phyloP scores from a whole-genome alignment of 1,140 invertebrate genomes.

The Prorops nasuta region DNA sequence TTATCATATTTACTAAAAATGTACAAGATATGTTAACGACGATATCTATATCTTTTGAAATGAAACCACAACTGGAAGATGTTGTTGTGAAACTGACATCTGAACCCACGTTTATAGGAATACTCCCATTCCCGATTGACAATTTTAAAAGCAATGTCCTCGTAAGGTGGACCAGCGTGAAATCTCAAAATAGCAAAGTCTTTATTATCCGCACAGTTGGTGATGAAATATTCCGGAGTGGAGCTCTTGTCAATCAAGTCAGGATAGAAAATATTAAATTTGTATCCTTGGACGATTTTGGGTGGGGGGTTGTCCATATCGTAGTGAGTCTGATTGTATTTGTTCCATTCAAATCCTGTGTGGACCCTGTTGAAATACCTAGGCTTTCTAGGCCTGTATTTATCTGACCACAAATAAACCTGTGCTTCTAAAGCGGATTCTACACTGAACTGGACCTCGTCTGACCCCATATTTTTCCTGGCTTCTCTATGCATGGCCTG shows the following conservation, averaged over 20 bases:
- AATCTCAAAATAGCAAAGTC: slow-evolving; percentile 96
- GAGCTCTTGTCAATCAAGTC: slow-evolving; percentile 95
- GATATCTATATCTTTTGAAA: slow-evolving; percentile 95
- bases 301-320: slow-evolving; percentile 99
- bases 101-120: slow-evolving; percentile 96
- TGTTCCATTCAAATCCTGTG: slow-evolving; percentile 99
- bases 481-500: slow-evolving; percentile 74
- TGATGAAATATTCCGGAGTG: slow-evolving; percentile 92
- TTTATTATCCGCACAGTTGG: slow-evolving; percentile 85
- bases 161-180: slow-evolving; percentile 96
- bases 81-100: slow-evolving; percentile 99
- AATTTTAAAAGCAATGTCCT: slow-evolving; percentile 99
- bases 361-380: slow-evolving; percentile 96
- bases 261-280: slow-evolving; percentile 99
- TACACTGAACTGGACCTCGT: slow-evolving; percentile 91
- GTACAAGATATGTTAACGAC: slow-evolving; percentile 66
- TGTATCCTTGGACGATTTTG: slow-evolving; percentile 99
- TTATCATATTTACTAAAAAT: too few relatives aligned
- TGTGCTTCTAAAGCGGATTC: slow-evolving; percentile 84
- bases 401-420: slow-evolving; percentile 95
- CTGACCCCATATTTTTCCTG: slow-evolving; percentile 82
- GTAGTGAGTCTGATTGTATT: slow-evolving; percentile 99
- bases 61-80: slow-evolving; percentile 99
- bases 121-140: slow-evolving; percentile 99
- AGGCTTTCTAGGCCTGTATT: slow-evolving; percentile 95